Evolutionary conservation across 2,888 invertebrate species (phyloP).

Genomic region (Synanthedon myopaeformis): DNA sequence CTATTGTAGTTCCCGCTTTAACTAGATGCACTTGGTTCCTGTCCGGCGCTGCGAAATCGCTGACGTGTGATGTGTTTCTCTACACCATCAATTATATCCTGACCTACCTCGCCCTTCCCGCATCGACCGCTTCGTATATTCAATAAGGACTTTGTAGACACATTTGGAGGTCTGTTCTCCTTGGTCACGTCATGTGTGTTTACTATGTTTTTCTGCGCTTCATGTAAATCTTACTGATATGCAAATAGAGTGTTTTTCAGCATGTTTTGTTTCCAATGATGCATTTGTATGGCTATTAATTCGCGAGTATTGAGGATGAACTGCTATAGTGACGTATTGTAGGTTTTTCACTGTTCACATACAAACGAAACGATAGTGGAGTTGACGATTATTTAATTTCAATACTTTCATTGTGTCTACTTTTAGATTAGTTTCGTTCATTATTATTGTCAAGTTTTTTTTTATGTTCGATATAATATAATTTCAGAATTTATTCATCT

Average conservation of each 20-base stretch:
- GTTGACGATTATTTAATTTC: not conserved
- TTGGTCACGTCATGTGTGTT: conserved; percentile 23
- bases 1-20: conserved; percentile 40
- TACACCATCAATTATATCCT: conserved; percentile 22
- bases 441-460: too few species aligned
- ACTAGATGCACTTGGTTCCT: conserved; percentile 59
- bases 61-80: conserved; percentile 56
- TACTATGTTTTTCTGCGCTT: conserved; percentile 18
- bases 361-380: conserved; percentile 21
- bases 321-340: conserved; percentile 61
- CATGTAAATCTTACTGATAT: conserved; percentile 7
- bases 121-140: conserved; percentile 1
- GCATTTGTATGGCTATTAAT: conserved; percentile 32
- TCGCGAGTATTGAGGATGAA: conserved; percentile 54
- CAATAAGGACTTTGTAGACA: not conserved
- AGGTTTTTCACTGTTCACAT: conserved; percentile 48
- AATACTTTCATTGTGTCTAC: too few species aligned
- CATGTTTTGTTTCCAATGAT: conserved; percentile 1
- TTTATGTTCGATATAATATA: too few species aligned
- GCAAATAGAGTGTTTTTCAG: conserved; percentile 17
- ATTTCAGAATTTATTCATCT: too few species aligned
- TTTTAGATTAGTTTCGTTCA: too few species aligned
- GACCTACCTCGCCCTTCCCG: conserved; percentile 17
- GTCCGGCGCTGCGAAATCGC: conserved; percentile 44
- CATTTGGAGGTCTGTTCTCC: conserved; percentile 19